Evolutionary conservation across 2,113 vertebrate genomes (phyloP).

Genomic region (Cololabis saira): DNA sequence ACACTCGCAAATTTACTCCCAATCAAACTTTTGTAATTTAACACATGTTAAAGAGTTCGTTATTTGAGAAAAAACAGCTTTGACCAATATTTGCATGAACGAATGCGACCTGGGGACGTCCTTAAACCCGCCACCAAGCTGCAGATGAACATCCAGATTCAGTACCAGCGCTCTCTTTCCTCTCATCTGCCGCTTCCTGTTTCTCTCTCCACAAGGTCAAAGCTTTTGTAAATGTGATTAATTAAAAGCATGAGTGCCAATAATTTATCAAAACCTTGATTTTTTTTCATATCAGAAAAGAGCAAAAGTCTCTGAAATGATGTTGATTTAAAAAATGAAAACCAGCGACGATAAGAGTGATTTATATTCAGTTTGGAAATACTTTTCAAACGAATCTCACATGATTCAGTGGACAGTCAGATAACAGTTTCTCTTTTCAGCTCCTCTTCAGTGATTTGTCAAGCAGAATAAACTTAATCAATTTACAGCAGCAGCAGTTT

Average conservation of each 20-base stretch:
- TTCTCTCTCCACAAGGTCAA: conserved; percentile 16
- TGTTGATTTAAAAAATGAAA: conserved; percentile 24
- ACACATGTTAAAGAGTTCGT: too few relatives aligned
- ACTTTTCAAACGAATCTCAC: conserved; percentile 14
- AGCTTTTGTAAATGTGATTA: conserved; percentile 13
- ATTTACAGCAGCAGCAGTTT: neutral
- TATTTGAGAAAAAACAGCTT: too few relatives aligned
- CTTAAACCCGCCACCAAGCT: neutral
- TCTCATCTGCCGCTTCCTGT: conserved; percentile 8
- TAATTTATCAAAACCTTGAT: conserved; percentile 11
- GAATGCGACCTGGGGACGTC: neutral
- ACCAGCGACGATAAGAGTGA: conserved; percentile 3
- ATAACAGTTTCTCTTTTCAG: conserved; percentile 6
- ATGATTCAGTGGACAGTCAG: conserved; percentile 2
- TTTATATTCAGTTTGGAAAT: conserved; percentile 21
- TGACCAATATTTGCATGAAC: too few relatives aligned
- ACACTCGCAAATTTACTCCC: too few relatives aligned
- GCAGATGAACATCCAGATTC: neutral
- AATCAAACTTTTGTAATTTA: too few relatives aligned
- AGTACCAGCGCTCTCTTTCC: neutral
- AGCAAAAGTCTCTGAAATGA: conserved; percentile 10
- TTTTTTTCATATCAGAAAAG: conserved; percentile 24
- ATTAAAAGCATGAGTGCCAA: conserved; percentile 14
- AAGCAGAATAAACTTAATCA: conserved; percentile 5
- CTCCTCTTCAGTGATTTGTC: neutral